Conservation (phyloP, 1,140 invertebrate species). For the Chionoecetes opilio region DNA sequence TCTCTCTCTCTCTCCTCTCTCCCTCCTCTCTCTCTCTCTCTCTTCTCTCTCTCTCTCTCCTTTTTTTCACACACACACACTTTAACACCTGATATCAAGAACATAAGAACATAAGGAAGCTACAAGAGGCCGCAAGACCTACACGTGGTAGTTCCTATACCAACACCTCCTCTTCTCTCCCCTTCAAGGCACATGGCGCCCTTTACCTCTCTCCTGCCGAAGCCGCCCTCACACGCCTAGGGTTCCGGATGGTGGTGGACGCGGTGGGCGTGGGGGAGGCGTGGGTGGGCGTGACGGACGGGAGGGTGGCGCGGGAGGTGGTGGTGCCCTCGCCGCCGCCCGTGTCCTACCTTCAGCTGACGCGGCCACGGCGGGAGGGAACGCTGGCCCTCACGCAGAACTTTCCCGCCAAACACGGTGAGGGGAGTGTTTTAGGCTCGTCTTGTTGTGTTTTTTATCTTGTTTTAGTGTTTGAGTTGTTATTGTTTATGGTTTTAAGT, state of each 20-base stretch:
- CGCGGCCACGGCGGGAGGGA: background rate
- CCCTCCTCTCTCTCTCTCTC: background rate
- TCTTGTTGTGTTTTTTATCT: no score
- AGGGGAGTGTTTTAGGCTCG: background rate
- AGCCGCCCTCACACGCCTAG: background rate
- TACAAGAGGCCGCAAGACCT: no score
- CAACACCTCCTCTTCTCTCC: background rate
- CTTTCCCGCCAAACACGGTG: background rate
- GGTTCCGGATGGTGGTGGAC: background rate
- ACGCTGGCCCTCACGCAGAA: background rate
- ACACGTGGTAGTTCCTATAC: no score
- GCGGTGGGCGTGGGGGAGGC: conserved; percentile 59
- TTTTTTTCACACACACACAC: background rate
- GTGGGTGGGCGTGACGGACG: conserved; percentile 21
- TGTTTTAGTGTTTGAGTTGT: background rate
- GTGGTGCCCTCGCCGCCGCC: background rate
- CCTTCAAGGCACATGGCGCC: background rate
- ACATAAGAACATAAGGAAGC: no score
- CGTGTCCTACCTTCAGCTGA: background rate
- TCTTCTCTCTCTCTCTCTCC: background rate
- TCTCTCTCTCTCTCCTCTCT: background rate
- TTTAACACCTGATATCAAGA: no score
- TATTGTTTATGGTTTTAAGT: background rate
- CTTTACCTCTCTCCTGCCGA: conserved; percentile 45
- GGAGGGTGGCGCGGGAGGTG: background rate